phyloP scores from a whole-genome alignment of 2,888 invertebrate genomes.

The Prosopocoilus inquinatus region DNA sequence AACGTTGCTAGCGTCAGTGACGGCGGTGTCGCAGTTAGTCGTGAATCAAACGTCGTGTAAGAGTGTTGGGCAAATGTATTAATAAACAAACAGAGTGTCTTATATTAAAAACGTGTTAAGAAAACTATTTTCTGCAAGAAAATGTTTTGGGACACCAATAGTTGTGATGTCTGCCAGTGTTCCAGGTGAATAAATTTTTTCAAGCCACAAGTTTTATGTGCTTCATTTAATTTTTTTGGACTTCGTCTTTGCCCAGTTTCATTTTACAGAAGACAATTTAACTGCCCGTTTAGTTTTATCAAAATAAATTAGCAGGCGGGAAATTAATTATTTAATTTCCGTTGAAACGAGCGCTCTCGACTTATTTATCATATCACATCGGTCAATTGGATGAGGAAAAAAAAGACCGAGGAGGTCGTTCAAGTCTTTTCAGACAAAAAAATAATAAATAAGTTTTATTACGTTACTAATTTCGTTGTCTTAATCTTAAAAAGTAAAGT shows the following conservation, averaged over 20 bases:
- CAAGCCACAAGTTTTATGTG: neutral
- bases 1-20: slow-evolving; percentile 9
- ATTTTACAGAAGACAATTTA: neutral
- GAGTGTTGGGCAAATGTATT: neutral
- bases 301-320: neutral
- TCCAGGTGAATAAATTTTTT: slow-evolving; percentile 45
- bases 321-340: neutral
- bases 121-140: neutral
- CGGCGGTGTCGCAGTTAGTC: neutral
- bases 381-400: too few species aligned
- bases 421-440: too few species aligned
- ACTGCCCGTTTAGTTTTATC: neutral
- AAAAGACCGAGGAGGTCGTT: too few species aligned
- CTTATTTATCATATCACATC: too few species aligned
- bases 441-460: too few species aligned
- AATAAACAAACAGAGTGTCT: neutral
- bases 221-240: neutral
- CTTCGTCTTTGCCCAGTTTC: too few species aligned
- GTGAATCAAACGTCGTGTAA: neutral
- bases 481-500: too few species aligned
- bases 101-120: neutral
- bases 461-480: too few species aligned
- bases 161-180: slow-evolving; percentile 50
- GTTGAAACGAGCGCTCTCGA: neutral
- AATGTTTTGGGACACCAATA: slow-evolving; percentile 46